These are phyloP conservation scores for Lochmaea crataegi DNA, from an alignment of 2,888 invertebrate species.

Conservation along the genomic window DNA sequence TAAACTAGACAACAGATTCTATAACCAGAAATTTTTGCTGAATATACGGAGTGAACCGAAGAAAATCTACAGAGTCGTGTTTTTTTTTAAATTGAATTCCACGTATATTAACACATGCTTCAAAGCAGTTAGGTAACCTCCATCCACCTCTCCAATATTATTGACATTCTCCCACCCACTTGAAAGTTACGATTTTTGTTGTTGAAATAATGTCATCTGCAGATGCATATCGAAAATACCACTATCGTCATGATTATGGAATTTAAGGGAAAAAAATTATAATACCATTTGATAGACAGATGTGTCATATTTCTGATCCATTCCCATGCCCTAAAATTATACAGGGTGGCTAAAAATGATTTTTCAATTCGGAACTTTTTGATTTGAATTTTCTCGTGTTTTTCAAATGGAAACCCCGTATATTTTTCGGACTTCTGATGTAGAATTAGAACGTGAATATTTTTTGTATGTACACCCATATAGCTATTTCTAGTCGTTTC, in stretches of 20 bases:
- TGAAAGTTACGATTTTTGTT: conserved; percentile 19
- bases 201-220: conserved; percentile 19
- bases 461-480: conserved; percentile 1
- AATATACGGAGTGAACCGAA: no score
- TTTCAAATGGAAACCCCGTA: conserved; percentile 15
- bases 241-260: conserved; percentile 11
- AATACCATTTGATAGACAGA: conserved; percentile 8
- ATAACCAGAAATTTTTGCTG: no score
- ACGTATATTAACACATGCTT: conserved; percentile 15
- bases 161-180: conserved; percentile 6
- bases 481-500: neutral
- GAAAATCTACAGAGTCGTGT: neutral
- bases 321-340: conserved; percentile 16
- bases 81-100: conserved; percentile 23
- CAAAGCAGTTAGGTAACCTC: neutral
- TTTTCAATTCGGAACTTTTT: conserved; percentile 17
- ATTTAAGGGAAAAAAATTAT: conserved; percentile 2
- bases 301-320: conserved; percentile 12
- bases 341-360: conserved; percentile 19
- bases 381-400: conserved; percentile 19
- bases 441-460: conserved; percentile 2
- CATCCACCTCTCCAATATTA: conserved; percentile 11
- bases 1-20: no score
- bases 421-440: conserved; percentile 1
- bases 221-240: conserved; percentile 16